Evolutionary conservation across 2,888 invertebrate genomes (phyloP), one percentile per base, ranked within the genome.

Genomic region (Crossocerus cetratus): DNA sequence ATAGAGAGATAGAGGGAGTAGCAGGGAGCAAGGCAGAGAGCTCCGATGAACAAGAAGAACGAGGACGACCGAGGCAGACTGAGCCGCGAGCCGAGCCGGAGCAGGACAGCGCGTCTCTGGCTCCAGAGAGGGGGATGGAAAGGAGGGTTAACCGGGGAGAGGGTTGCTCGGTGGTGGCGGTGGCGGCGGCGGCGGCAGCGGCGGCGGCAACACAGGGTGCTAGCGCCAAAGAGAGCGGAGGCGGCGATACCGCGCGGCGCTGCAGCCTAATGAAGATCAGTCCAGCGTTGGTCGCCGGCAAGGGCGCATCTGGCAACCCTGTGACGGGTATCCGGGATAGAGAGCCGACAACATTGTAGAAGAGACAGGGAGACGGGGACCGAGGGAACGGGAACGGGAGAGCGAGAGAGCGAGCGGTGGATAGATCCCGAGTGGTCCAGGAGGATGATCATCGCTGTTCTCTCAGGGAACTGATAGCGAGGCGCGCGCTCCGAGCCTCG

Each of bases 231-330:
- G 81, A 70, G 77, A 76, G 72, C 72, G 69, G 77, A 71, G 78
- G 82, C 76, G 82, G 82, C 78, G 70, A 74, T 82, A 86, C 81
- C 83, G 86, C 86, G 86, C 85, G 84, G 86, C 86, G 86, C 82
- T 86, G 86, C 85, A 83, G 84, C 84, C 82, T 85, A 86, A 87
- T 84, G 87, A 87, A 85, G 86, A 87, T 88, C 88, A 89, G 89
- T 89, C 86, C 87, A 88, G 88, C 88, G 87, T 87, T 87, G 86
- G 85, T 87, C 87, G 89, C 86, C 88, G 88, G 84, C 86, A 85
- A 85, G 83, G 84, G 84, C 85, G 84, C 84, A 86, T 85, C 86
- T 86, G 83, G 73, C 80, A 76, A 80, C 44, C 73, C 69, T 69
- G 78, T 70, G 66, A 74, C 66, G 55, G 65, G 71, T 58, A 43